Conservation (phyloP, 2,797 vertebrate species). For the Choloepus didactylus region DNA sequence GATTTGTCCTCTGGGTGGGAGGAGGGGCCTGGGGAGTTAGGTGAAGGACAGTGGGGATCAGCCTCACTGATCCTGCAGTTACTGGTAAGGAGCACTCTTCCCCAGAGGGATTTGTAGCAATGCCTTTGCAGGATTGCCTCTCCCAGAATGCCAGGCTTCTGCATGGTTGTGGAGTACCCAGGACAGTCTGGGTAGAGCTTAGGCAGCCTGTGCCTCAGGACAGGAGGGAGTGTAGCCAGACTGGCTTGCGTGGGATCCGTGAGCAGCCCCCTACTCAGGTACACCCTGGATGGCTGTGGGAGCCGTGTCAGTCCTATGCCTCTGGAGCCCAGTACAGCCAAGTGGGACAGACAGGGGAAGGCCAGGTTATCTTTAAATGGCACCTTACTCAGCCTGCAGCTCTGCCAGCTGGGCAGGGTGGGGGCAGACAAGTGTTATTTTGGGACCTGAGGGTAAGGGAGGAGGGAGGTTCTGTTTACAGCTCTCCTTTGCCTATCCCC, state of each 20-base stretch:
- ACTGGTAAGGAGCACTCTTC: not conserved
- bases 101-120: not conserved
- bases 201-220: not conserved
- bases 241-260: not conserved
- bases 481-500: not conserved
- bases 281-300: not conserved
- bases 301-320: not conserved
- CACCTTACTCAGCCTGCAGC: constrained; percentile 67
- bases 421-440: constrained; percentile 72
- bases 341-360: not conserved
- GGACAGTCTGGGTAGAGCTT: not conserved
- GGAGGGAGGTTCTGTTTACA: constrained; percentile 55
- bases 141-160: not conserved
- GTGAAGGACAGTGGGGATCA: not conserved
- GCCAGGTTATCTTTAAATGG: constrained; percentile 74
- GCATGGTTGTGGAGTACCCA: not conserved
- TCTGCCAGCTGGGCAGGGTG: constrained; percentile 70
- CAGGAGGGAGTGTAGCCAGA: not conserved
- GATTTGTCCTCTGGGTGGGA: not conserved
- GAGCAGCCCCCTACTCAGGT: not conserved
- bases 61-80: not conserved
- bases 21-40: not conserved
- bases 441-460: constrained; percentile 58
- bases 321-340: not conserved
- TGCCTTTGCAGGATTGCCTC: not conserved